phyloP scores from a whole-genome alignment of 2,888 invertebrate genomes.

The Aradus depressus region DNA sequence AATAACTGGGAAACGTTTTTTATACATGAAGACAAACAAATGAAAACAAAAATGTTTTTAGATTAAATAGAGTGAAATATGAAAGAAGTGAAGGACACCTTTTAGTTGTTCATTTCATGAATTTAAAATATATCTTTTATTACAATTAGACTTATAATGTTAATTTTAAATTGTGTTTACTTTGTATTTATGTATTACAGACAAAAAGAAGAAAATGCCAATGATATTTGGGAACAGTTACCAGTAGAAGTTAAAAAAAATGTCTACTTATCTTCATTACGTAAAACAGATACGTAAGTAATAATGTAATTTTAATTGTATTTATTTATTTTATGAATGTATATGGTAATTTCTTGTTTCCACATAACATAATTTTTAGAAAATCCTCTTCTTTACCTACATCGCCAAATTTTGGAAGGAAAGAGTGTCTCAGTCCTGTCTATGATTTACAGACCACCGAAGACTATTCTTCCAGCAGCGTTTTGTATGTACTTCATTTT shows the following conservation, averaged over 20 bases:
- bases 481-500: too few species aligned
- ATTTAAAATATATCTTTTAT: too few species aligned
- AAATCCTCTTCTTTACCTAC: slow-evolving; percentile 4
- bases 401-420: slow-evolving; percentile 1
- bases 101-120: too few species aligned
- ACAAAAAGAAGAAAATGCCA: neutral
- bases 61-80: too few species aligned
- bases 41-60: too few species aligned
- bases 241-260: neutral
- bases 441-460: too few species aligned
- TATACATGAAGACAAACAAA: too few species aligned
- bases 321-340: neutral
- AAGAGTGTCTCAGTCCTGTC: neutral
- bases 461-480: too few species aligned
- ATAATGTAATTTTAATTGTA: neutral
- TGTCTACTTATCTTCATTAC: neutral
- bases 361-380: slow-evolving; percentile 1
- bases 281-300: slow-evolving; percentile 1
- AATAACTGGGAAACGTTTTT: too few species aligned
- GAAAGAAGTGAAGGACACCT: too few species aligned
- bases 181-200: neutral
- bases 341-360: neutral
- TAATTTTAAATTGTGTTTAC: too few species aligned
- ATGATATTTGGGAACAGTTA: neutral
- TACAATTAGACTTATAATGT: too few species aligned